A percentile compares a stretch with the other conserved stretches of the same genome.
These are phyloP conservation scores for Colostygia pectinataria DNA, from an alignment of 2,888 invertebrate species.

Conservation along the genomic window DNA sequence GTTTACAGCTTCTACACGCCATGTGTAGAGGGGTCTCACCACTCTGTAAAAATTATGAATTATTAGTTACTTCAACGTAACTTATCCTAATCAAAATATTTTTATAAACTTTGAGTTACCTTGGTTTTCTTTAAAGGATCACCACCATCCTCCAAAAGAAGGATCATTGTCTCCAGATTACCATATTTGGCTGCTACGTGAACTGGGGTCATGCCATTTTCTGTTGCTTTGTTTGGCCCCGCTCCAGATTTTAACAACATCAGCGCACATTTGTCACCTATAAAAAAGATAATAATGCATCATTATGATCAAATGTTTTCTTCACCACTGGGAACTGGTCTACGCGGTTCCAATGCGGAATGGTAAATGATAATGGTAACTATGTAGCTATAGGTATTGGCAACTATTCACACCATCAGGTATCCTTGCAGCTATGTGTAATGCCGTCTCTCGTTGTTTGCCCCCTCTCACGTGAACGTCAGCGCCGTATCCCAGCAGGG, in stretches of 20 bases:
- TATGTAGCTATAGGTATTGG: too few species aligned
- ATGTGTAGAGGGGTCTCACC: constrained; percentile 98
- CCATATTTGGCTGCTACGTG: constrained; percentile 98
- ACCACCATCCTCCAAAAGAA: constrained; percentile 96
- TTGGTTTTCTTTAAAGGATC: constrained; percentile 96
- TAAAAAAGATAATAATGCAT: neutral
- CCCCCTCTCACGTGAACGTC: constrained; percentile 98
- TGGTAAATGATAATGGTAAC: too few species aligned
- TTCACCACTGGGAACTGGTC: too few species aligned
- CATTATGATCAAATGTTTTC: too few species aligned
- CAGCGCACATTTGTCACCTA: constrained; percentile 89
- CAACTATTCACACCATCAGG: constrained; percentile 81
- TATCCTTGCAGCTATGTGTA: constrained; percentile 98
- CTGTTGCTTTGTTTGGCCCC: constrained; percentile 96
- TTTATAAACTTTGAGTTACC: constrained; percentile 68
- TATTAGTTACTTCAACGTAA: too few species aligned
- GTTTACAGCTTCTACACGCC: constrained; percentile 93
- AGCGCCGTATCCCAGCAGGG: constrained; percentile 97
- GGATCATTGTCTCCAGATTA: constrained; percentile 91
- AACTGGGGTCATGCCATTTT: constrained; percentile 98
- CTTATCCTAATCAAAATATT: too few species aligned
- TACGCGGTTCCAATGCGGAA: too few species aligned
- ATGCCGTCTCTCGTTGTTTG: constrained; percentile 94
- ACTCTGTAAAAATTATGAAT: constrained; percentile 78
- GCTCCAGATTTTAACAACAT: constrained; percentile 99